Percentiles rank a stretch among this genome's conserved stretches.
Evolutionary conservation across 2,797 vertebrate genomes (phyloP).

Genomic region (Spinus olivaceus): DNA sequence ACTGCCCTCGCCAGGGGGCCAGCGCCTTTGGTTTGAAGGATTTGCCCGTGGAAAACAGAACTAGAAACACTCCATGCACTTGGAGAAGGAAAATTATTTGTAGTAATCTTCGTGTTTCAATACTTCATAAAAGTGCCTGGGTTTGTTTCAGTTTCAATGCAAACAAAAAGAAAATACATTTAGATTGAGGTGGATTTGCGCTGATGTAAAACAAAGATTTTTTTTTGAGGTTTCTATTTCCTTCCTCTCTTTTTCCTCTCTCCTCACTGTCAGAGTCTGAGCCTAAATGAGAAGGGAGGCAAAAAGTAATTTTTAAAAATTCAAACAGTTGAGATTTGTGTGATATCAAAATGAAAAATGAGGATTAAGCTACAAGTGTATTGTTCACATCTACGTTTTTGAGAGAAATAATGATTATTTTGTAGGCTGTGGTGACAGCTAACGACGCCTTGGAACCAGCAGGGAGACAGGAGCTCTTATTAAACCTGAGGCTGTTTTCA

Average conservation of each 20-base stretch:
- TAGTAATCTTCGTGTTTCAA: background rate
- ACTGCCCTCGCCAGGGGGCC: background rate
- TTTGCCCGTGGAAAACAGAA: background rate
- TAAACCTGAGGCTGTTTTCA: background rate
- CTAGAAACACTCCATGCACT: background rate
- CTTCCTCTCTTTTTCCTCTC: background rate
- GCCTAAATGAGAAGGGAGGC: background rate
- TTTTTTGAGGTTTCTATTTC: background rate
- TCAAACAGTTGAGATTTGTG: background rate
- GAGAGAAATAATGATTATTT: background rate
- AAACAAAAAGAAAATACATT: constrained; percentile 15
- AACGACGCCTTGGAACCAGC: background rate
- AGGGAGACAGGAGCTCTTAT: background rate
- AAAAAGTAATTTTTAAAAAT: background rate
- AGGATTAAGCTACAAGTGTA: background rate
- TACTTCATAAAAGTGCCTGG: background rate
- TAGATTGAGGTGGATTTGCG: background rate
- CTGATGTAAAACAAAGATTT: background rate
- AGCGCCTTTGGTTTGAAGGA: background rate
- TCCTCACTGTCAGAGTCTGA: background rate
- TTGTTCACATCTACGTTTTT: background rate
- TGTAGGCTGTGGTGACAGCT: background rate
- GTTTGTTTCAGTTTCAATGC: background rate
- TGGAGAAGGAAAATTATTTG: background rate
- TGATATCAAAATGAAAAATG: background rate